Percentiles rank a stretch among this genome's conserved stretches.
Conservation (phyloP, 2,888 invertebrate species). For the Anodontia alba region DNA sequence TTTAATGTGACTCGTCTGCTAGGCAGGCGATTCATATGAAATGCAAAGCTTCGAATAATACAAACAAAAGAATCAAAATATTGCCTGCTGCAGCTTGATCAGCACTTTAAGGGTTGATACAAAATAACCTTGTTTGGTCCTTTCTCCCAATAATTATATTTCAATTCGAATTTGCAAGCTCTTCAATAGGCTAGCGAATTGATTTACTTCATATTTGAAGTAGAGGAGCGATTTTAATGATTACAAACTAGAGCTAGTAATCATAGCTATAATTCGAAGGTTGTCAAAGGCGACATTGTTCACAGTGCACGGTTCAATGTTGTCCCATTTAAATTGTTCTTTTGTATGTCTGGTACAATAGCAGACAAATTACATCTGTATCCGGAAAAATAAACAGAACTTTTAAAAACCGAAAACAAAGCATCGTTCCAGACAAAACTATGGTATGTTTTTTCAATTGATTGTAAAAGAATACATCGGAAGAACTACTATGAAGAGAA, state of each 20-base stretch:
- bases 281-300: neutral
- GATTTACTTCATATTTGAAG: constrained; percentile 9
- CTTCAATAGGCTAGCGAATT: neutral
- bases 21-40: no score
- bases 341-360: neutral
- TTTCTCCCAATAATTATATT: neutral
- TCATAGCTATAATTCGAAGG: neutral
- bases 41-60: no score
- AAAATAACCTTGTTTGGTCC: neutral
- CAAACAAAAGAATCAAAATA: no score
- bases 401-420: no score
- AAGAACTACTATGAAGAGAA: no score
- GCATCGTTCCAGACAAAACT: no score
- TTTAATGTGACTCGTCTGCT: no score
- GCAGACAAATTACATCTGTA: neutral
- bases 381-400: no score
- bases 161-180: neutral
- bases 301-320: neutral
- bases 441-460: no score
- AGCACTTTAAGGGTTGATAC: neutral
- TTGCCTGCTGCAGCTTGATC: no score
- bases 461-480: no score
- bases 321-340: neutral
- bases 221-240: neutral
- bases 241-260: constrained; percentile 5